Evolutionary conservation across 2,113 vertebrate genomes (phyloP), one percentile per base, ranked within the genome.

Genomic region (Phasianus colchicus): DNA sequence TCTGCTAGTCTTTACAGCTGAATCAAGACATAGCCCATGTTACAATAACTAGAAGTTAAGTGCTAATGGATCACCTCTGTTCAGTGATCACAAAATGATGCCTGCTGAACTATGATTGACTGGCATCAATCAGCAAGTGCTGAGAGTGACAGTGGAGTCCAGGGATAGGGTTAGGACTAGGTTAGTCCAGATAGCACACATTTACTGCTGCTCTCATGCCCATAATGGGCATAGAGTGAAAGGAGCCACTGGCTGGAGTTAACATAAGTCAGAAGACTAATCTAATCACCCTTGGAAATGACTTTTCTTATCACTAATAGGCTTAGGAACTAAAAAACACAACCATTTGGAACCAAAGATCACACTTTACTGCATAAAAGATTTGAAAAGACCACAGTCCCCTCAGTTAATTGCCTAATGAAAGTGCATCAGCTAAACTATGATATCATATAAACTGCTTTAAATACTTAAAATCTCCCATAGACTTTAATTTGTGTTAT

Each of bases 91-190:
- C 38, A 40, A 12, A 60, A 88, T 22, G 61, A 70, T 71, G 55
- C 15, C 50, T 83, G 42, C 45, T 83, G 64, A 75, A 42, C 66
- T 63, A 3, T 24, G 19, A 34, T 22, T 0, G 0, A 13, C 27
- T 58, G 66, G 42, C 43, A 66, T 45, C 0, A 2, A 24, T 6
- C n/a, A 11, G 55, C 67, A 81, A 34, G 36, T 34, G 64, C 55
- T 86, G 69, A 66, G 63, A 48, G 20, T 66, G 71, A 24, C 70
- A 60, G 57, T 10, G 70, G 30, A 73, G 71, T 36, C 32, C 65
- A 61, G 45, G 25, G 54, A 19, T 11, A 57, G 10, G 30, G 30
- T 32, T 15, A 54, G 52, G 52, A 27, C 27, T 57, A 32, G 30
- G 54, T 19, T 18, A 57, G 54, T 19, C 54, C 54, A 32, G 16